Evolutionary conservation across 2,113 vertebrate genomes (phyloP).

Genomic region (Sigmodon hispidus): DNA sequence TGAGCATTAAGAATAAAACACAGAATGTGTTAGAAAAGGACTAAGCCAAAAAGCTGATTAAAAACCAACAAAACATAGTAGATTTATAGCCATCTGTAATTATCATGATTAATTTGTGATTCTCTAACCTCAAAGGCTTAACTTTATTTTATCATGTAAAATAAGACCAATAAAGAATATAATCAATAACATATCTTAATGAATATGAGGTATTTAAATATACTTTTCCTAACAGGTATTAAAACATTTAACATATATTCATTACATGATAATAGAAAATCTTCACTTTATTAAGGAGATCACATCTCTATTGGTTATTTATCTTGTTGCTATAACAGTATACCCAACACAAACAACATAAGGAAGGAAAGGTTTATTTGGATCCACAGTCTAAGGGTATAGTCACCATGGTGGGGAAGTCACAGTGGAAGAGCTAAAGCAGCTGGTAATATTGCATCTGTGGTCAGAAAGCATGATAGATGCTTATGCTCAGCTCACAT

Average conservation of each 20-base stretch:
- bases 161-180: neutral
- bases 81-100: neutral
- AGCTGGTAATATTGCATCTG: neutral
- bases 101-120: slow-evolving; percentile 36
- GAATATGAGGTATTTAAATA: slow-evolving; percentile 44
- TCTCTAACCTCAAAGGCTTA: neutral
- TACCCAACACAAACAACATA: neutral
- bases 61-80: neutral
- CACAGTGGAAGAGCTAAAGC: neutral
- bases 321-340: neutral
- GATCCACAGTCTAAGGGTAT: neutral
- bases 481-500: neutral
- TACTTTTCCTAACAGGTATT: neutral
- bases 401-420: neutral
- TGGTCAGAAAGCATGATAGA: neutral
- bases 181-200: neutral
- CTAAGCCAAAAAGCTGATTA: neutral
- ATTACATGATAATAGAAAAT: neutral
- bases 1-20: slow-evolving; percentile 30
- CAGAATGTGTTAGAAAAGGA: neutral
- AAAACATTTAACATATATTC: slow-evolving; percentile 13
- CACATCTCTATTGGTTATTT: neutral
- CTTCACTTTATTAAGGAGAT: neutral
- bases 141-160: neutral
- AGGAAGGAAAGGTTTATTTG: neutral